These are phyloP conservation scores for Poecilia picta DNA, from an alignment of 2,797 vertebrate genomes.

Conservation along the genomic window DNA sequence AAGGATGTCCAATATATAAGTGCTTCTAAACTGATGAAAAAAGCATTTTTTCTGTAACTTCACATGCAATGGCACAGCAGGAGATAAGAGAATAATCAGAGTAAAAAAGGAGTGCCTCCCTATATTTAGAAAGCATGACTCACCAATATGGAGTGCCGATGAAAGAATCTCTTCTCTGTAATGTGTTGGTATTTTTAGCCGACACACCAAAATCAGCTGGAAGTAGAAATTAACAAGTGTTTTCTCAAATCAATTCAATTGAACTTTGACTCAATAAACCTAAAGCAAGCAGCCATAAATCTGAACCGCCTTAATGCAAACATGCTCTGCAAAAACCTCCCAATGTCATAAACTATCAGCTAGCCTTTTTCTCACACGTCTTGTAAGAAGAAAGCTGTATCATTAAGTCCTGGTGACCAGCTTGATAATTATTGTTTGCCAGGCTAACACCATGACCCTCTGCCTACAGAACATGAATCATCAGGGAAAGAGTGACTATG, in stretches of 20 bases:
- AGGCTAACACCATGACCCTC: constrained; percentile 50
- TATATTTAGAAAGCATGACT: constrained; percentile 69
- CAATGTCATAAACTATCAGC: background rate
- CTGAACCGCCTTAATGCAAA: background rate
- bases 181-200: constrained; percentile 97
- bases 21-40: constrained; percentile 22
- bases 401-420: constrained; percentile 55
- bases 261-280: constrained; percentile 18
- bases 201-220: constrained; percentile 99
- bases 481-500: constrained; percentile 49
- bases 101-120: constrained; percentile 37
- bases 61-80: constrained; percentile 7
- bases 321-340: constrained; percentile 5
- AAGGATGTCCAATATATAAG: constrained; percentile 11
- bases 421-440: constrained; percentile 68
- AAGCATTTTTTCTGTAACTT: constrained; percentile 23
- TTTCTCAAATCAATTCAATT: no score
- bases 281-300: background rate
- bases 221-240: constrained; percentile 60
- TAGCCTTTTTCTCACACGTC: constrained; percentile 19
- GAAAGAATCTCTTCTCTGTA: constrained; percentile 98
- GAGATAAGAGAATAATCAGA: constrained; percentile 36
- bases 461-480: constrained; percentile 75
- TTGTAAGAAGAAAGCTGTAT: constrained; percentile 47
- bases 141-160: constrained; percentile 99